These are phyloP conservation scores for Henricia sp. DNA, from an alignment of 53 echinoderm and acorn worm genomes.

Conservation along the genomic window DNA sequence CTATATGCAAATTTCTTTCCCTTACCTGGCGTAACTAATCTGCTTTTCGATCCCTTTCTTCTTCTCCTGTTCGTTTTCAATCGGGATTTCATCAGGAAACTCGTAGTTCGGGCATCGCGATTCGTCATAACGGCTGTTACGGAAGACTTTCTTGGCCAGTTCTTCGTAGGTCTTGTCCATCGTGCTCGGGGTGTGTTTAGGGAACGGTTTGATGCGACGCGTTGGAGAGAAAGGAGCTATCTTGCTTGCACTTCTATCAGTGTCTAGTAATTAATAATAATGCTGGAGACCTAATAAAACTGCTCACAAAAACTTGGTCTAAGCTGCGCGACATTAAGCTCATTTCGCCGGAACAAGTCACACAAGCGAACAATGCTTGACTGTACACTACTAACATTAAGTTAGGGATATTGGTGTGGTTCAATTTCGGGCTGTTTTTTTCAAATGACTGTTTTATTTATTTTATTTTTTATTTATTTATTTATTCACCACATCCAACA, in stretches of 20 bases:
- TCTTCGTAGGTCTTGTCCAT: slow-evolving; percentile 95
- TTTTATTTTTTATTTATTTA: no score
- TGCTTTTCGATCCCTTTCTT: slow-evolving; percentile 82
- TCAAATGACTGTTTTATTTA: no score
- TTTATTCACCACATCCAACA: no score
- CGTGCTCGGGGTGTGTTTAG: slow-evolving; percentile 85
- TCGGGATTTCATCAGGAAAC: slow-evolving; percentile 87
- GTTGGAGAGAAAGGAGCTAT: slow-evolving; percentile 84
- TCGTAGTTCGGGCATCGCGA: slow-evolving; percentile 94
- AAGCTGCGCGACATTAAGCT: no score
- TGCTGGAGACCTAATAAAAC: no score
- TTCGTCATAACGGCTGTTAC: slow-evolving; percentile 70
- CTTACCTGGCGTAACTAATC: slow-evolving; percentile 87
- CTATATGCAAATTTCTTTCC: neutral
- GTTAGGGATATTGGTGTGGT: no score
- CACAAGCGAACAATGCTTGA: no score
- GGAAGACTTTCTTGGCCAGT: slow-evolving; percentile 83
- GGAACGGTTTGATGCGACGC: slow-evolving; percentile 74
- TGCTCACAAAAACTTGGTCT: no score
- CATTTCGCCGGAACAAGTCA: no score
- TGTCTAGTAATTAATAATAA: no score
- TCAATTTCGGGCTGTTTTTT: no score
- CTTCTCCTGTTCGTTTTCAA: slow-evolving; percentile 88
- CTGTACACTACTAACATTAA: no score
- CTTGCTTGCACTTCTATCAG: slow-evolving; percentile 39